Evolutionary conservation across 2,113 vertebrate genomes (phyloP), one percentile per base, ranked within the genome.

Genomic region (Zingel zingel): DNA sequence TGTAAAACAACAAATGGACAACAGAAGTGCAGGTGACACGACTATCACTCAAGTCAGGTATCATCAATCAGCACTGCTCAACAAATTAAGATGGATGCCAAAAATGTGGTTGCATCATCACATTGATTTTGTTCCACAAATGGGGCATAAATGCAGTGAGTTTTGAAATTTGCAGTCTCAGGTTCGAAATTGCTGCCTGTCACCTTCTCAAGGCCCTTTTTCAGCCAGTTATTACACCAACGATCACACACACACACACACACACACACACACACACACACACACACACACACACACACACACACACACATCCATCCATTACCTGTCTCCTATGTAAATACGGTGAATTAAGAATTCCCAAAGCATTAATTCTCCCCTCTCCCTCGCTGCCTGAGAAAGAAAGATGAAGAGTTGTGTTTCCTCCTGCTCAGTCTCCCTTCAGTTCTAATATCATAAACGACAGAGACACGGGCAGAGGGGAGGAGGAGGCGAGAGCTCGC

Each of bases 21-120:
- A 43, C 33, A 8, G 61, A 78, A 62, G 64, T 76, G 71, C 25
- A 12, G 72, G 58, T 79, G 91, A 87, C 79, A 76, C 13, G 19
- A 14, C 77, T 21, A 89, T 91, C 79, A 68, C 59, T 93, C 75
- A 86, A 70, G 50, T 50, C 58, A 58, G 68, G 62, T 33, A 8
- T 70, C 85, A 89, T 93, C 87, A 75, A 74, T 93, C 91, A 90
- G 64, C 75, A 2, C 66, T 14, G 47, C 54, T 53, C 0, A 14
- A 50, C 78, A 82, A 86, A 88, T 91, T 68, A 86, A 88, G 90
- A 92, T 84, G 78, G 84, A 89, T 87, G 75, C n/a, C 59, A 51
- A 54, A 77, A 80, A 85, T 64, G 81, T 54, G 63, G 57, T 50
- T 36, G 68, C 51, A 77, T 81, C 80, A 82, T 80, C 73, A 1